Evolutionary conservation across 2,888 invertebrate genomes (phyloP).

Genomic region (Ischnura elegans): DNA sequence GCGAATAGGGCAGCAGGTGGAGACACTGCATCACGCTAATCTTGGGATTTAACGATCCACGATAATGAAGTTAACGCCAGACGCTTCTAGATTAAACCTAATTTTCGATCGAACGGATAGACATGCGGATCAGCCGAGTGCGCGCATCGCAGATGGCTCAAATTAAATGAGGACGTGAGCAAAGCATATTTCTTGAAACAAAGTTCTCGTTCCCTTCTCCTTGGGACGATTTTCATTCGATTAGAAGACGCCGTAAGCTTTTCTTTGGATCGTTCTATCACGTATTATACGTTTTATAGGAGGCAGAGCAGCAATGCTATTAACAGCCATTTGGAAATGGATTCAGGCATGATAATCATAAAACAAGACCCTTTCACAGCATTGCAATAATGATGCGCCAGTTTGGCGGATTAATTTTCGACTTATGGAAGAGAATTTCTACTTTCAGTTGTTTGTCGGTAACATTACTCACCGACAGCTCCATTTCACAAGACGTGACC

Average conservation of each 20-base stretch:
- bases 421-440: no score
- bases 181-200: neutral
- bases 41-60: neutral
- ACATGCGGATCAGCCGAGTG: neutral
- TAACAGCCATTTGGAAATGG: neutral
- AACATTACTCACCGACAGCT: no score
- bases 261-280: neutral
- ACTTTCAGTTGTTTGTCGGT: no score
- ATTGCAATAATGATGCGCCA: neutral
- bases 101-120: neutral
- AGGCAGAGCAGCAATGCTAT: neutral
- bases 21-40: neutral
- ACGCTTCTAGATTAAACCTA: neutral
- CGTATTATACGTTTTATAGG: neutral
- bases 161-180: neutral
- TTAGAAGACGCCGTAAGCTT: neutral
- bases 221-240: neutral
- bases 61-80: neutral
- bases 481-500: no score
- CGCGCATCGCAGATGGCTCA: neutral
- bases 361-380: neutral
- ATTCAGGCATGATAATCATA: neutral
- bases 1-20: neutral
- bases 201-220: neutral
- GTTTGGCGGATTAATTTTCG: neutral